Conservation (phyloP, 2,888 invertebrate genomes). For the Ceramica pisi region DNA sequence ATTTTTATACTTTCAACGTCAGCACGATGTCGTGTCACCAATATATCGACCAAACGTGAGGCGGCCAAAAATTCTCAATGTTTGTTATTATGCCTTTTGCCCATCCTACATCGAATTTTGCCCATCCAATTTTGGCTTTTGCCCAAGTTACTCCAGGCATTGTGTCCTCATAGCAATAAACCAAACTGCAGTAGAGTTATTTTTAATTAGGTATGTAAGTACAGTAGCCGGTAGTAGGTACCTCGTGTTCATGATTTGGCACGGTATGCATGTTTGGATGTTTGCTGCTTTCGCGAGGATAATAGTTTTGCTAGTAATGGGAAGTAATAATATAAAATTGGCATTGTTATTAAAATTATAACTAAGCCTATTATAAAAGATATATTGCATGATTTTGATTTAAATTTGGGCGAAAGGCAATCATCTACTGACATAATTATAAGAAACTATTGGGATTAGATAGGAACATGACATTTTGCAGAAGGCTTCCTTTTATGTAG, state of each 20-base stretch:
- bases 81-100: no score
- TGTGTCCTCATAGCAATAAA: constrained; percentile 5
- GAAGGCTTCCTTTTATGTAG: no score
- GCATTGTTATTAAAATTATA: neutral
- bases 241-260: constrained; percentile 40
- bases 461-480: no score
- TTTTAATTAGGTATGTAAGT: neutral
- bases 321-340: neutral
- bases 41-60: no score
- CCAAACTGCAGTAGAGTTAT: constrained; percentile 1
- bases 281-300: constrained; percentile 24
- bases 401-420: neutral
- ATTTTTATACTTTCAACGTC: no score
- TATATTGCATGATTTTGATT: neutral
- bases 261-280: constrained; percentile 46
- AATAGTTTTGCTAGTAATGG: constrained; percentile 13
- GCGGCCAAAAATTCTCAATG: no score
- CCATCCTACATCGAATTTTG: no score
- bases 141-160: constrained; percentile 16
- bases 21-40: no score
- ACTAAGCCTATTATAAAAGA: neutral
- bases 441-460: no score
- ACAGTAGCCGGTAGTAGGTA: neutral
- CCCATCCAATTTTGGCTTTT: neutral
- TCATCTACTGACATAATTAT: no score